These are phyloP conservation scores for Thamnophis sirtalis DNA, from an alignment of 2,113 vertebrate genomes.

Conservation along the genomic window DNA sequence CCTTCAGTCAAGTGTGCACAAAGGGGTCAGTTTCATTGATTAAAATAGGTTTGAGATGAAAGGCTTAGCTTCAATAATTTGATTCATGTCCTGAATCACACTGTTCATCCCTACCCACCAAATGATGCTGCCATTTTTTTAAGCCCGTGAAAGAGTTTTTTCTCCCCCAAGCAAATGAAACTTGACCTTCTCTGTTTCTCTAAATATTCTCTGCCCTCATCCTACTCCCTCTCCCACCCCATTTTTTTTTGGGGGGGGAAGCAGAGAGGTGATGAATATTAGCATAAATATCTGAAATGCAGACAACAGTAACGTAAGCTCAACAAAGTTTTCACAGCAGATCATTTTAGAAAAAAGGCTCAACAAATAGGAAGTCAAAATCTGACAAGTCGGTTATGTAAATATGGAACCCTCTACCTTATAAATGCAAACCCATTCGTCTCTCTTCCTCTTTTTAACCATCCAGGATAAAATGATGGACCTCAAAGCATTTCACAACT, in stretches of 20 bases:
- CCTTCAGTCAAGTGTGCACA: background rate
- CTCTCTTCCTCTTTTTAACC: background rate
- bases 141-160: constrained; percentile 5
- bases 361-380: background rate
- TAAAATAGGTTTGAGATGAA: constrained; percentile 32
- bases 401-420: constrained; percentile 39
- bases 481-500: constrained; percentile 60
- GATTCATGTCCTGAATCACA: constrained; percentile 33
- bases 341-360: constrained; percentile 27
- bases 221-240: background rate
- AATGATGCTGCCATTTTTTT: constrained; percentile 26
- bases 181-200: constrained; percentile 4
- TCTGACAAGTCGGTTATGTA: constrained; percentile 39
- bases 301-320: constrained; percentile 39
- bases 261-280: background rate
- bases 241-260: background rate
- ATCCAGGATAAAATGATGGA: constrained; percentile 42
- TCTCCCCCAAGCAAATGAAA: background rate
- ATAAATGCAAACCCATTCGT: background rate
- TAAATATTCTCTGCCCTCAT: background rate
- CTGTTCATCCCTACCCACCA: constrained; percentile 11
- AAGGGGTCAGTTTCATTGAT: constrained; percentile 30
- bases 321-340: constrained; percentile 41
- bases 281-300: constrained; percentile 50
- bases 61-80: constrained; percentile 37